Evolutionary conservation across 2,888 invertebrate species (phyloP).

Genomic region (Cephonodes hylas): DNA sequence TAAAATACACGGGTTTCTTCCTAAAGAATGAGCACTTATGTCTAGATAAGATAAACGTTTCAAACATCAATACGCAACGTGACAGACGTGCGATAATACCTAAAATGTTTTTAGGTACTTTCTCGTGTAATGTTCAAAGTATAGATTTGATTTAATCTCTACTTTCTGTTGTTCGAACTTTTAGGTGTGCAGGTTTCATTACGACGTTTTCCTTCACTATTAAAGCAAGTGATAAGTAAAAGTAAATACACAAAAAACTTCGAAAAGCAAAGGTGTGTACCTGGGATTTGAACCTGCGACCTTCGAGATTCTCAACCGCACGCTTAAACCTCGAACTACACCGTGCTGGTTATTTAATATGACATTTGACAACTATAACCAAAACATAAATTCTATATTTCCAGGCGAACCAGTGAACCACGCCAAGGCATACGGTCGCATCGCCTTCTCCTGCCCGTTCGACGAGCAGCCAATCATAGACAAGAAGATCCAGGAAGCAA

Average conservation of each 20-base stretch:
- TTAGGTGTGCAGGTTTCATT: too few species aligned
- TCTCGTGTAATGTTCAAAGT: background rate
- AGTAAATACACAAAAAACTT: too few species aligned
- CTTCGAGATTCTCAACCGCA: too few species aligned
- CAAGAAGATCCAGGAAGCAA: slow-evolving; percentile 84
- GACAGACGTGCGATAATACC: background rate
- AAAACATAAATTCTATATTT: too few species aligned
- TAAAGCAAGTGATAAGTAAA: too few species aligned
- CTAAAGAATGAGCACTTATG: slow-evolving; percentile 5
- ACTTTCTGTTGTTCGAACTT: background rate
- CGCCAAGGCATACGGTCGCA: slow-evolving; percentile 95
- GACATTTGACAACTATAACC: too few species aligned
- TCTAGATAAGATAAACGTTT: slow-evolving; percentile 19
- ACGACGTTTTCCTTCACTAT: too few species aligned
- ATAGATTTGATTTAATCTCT: too few species aligned
- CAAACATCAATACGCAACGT: slow-evolving; percentile 10
- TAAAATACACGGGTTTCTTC: background rate
- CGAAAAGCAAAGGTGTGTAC: too few species aligned
- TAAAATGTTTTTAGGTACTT: background rate
- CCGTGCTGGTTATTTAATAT: too few species aligned
- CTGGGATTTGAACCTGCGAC: too few species aligned
- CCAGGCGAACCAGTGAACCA: slow-evolving; percentile 87
- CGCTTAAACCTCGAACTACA: too few species aligned
- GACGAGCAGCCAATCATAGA: slow-evolving; percentile 89
- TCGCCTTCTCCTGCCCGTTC: slow-evolving; percentile 95